Base-by-base conservation (phyloP, 2,113 vertebrate genomes). In the Actenoides hombroni region DNA sequence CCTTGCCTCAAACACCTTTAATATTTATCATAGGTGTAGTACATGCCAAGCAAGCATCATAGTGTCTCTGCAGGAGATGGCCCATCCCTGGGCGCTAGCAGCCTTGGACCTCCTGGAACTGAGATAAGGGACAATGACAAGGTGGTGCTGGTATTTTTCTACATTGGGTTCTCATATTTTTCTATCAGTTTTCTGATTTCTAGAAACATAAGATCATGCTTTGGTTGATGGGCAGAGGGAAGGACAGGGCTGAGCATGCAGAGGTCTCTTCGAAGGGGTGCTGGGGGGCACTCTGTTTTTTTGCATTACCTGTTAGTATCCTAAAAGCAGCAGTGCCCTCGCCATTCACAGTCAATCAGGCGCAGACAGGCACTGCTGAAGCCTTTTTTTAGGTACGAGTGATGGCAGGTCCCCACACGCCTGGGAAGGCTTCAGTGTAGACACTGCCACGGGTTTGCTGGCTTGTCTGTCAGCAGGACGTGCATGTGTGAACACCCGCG, bases 201-300 rank as follows among this genome's bases (percentile, higher is more conserved):
- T 56, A 25, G 51, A 59, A 59, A 35, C 16, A n/a, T 0, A 31
- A 48, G 33, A 16, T 49, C 7, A 5, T 48, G 12, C 24, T 70
- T 7, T 53, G 76, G 71, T 26, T 2, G 6, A 33, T 10, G 31
- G 67, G n/a, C 39, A 42, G 61, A 68, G 44, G 42, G 65, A 11
- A 39, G 29, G n/a, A 5, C 3, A 11, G 25, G 59, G 33, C 33
- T 74, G 68, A 69, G 19, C 37, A 20, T 5, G 5, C 0, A 0
- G 5, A 64, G 48, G 29, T 16, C 39, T 85, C 33, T 64, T 13
- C 37, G 49, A n/a, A 12, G 10, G 29, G 3, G 26, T 1, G 3
- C 67, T 29, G 29, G 10, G 75, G 20, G 48, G 51, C 23, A 25
- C n/a, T 60, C 37, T 35, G 39, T 10, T 39, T 26, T 16, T 68